phyloP scores from a whole-genome alignment of 2,888 invertebrate species.

The Sipha maydis region DNA sequence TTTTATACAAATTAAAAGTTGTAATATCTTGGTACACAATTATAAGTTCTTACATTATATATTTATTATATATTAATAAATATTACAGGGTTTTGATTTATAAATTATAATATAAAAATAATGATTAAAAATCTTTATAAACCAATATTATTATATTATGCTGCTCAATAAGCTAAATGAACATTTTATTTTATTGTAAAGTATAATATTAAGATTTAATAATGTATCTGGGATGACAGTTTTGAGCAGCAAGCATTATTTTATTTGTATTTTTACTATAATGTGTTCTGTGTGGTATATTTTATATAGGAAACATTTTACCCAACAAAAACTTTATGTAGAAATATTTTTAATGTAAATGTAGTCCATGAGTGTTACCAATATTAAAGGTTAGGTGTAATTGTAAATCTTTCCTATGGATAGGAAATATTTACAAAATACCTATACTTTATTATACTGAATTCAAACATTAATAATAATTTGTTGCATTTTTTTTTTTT shows the following conservation, averaged over 20 bases:
- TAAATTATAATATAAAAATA: slow-evolving; percentile 25
- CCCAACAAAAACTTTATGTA: background rate
- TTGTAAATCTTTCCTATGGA: slow-evolving; percentile 29
- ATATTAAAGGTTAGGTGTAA: slow-evolving; percentile 42
- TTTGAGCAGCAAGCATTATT: slow-evolving; percentile 46
- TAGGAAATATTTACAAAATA: background rate
- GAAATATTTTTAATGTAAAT: slow-evolving; percentile 37
- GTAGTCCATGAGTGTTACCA: slow-evolving; percentile 48
- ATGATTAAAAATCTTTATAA: slow-evolving; percentile 7
- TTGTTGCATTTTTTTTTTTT: slow-evolving; percentile 29
- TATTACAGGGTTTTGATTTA: slow-evolving; percentile 57
- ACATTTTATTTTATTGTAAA: slow-evolving; percentile 43
- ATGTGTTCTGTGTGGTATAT: slow-evolving; percentile 24
- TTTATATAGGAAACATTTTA: slow-evolving; percentile 15
- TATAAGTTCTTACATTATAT: slow-evolving; percentile 44
- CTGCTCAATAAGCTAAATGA: slow-evolving; percentile 41
- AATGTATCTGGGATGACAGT: background rate
- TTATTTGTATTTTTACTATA: slow-evolving; percentile 33
- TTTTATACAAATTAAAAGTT: slow-evolving; percentile 40
- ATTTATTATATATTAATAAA: slow-evolving; percentile 51
- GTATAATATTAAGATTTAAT: background rate
- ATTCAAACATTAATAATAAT: slow-evolving; percentile 31
- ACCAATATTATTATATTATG: slow-evolving; percentile 35
- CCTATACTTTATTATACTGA: slow-evolving; percentile 20
- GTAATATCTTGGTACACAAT: slow-evolving; percentile 33